Conservation (phyloP, 2,797 vertebrate species). For the Pygocentrus nattereri region DNA sequence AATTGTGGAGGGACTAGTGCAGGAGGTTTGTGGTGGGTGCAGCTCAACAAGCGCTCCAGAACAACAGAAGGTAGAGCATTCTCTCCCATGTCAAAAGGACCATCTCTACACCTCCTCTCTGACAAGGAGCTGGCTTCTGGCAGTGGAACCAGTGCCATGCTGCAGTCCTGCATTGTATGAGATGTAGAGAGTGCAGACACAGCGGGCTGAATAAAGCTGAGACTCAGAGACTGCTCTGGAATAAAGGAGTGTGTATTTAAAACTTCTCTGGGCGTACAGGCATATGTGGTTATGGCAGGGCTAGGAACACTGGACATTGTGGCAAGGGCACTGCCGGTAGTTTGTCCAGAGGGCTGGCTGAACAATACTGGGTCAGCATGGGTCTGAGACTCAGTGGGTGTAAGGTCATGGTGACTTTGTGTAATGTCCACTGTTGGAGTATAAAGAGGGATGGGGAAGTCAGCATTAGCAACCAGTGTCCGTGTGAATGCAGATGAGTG, state of each 20-base stretch:
- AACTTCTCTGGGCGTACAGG: too few relatives aligned
- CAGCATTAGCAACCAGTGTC: not conserved
- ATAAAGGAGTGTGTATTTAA: not conserved
- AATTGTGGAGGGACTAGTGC: not conserved
- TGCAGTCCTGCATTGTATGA: too few relatives aligned
- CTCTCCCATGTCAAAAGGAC: not conserved
- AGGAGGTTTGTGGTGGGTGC: not conserved
- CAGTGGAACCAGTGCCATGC: too few relatives aligned
- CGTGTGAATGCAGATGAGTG: not conserved
- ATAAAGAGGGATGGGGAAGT: not conserved
- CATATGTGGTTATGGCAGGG: not conserved
- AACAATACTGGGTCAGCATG: not conserved
- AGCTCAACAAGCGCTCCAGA: constrained; percentile 46
- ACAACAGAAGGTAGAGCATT: constrained; percentile 42
- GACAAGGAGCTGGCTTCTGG: not conserved
- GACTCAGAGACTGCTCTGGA: not conserved
- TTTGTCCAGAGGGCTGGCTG: not conserved
- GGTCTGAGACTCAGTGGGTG: not conserved
- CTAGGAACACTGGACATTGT: not conserved
- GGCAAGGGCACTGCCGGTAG: not conserved
- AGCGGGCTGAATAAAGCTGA: too few relatives aligned
- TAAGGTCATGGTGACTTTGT: not conserved
- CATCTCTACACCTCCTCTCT: not conserved
- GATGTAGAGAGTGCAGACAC: too few relatives aligned
- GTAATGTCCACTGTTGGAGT: not conserved